These are phyloP conservation scores for Pegoplata infirma DNA, from an alignment of 2,888 invertebrate genomes.

Conservation along the genomic window DNA sequence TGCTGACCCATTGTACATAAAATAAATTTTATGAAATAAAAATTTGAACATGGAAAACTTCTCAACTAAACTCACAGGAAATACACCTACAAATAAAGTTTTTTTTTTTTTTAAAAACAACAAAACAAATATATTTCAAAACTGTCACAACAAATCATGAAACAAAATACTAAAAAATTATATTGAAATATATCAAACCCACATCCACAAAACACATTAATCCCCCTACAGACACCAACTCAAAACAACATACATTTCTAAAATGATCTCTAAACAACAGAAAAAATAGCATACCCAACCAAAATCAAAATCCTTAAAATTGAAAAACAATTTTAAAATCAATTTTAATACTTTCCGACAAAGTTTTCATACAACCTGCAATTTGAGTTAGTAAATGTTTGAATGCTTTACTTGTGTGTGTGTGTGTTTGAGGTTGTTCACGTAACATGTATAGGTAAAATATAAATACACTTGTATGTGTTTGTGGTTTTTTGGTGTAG, in stretches of 20 bases:
- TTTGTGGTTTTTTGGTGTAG: neutral
- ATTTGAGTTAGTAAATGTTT: neutral
- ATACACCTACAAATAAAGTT: neutral
- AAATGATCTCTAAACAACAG: neutral
- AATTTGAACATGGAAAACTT: no score
- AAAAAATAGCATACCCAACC: neutral
- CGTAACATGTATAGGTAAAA: no score
- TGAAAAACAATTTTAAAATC: neutral
- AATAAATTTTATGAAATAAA: neutral
- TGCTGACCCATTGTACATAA: neutral
- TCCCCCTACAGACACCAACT: no score
- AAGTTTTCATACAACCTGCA: constrained; percentile 6
- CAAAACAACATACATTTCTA: no score
- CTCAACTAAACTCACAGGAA: neutral
- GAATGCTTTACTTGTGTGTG: neutral
- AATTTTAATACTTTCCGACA: constrained; percentile 1
- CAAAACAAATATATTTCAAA: constrained; percentile 1
- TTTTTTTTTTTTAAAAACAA: neutral
- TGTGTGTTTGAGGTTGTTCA: neutral
- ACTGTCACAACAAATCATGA: constrained; percentile 23
- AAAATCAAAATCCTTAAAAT: neutral
- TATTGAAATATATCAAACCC: neutral
- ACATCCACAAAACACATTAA: neutral
- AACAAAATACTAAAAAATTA: neutral
- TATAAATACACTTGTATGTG: neutral